Conservation (phyloP, 2,113 vertebrate genomes). For the Albula goreensis region DNA sequence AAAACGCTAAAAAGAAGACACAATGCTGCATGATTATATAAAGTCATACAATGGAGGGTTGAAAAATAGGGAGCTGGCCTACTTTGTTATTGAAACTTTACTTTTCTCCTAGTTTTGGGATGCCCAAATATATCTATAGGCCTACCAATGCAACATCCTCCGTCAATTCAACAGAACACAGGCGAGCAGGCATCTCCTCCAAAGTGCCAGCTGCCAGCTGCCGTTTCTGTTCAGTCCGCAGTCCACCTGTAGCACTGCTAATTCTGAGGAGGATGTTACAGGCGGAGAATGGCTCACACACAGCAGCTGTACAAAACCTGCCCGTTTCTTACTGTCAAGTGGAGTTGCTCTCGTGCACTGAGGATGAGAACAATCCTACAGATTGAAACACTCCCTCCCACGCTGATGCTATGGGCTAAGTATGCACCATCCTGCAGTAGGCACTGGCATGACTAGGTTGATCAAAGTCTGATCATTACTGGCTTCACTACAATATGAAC, state of each 20-base stretch:
- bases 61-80: background rate
- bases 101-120: background rate
- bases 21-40: background rate
- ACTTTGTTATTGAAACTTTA: background rate
- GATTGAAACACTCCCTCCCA: no score
- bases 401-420: no score
- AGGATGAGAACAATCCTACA: no score
- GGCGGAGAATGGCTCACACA: background rate
- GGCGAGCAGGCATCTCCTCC: background rate
- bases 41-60: background rate
- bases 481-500: background rate
- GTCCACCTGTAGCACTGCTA: no score
- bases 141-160: background rate
- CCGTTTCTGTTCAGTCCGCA: background rate
- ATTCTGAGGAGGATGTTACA: no score
- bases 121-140: background rate
- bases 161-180: background rate
- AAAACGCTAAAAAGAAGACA: background rate
- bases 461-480: no score
- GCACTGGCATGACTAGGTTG: no score
- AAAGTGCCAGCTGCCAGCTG: background rate
- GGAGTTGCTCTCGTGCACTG: background rate
- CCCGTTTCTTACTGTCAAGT: background rate
- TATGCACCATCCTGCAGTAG: no score
- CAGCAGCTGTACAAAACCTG: background rate